Evolutionary conservation across 2,113 vertebrate genomes (phyloP), one percentile per base, ranked within the genome.

Genomic region (Collichthys lucidus): DNA sequence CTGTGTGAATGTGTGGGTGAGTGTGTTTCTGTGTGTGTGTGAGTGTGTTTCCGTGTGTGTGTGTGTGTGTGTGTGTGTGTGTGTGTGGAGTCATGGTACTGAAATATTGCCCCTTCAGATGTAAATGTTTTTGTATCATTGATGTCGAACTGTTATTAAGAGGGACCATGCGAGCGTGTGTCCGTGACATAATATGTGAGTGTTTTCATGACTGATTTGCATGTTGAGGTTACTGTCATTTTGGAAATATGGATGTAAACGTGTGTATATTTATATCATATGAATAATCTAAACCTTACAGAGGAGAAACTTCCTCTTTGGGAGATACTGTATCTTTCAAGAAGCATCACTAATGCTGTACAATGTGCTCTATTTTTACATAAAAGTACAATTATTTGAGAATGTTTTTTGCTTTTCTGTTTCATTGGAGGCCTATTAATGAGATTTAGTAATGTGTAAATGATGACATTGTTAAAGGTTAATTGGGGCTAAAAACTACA

Each of bases 191-290:
- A 19, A 59, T 67, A 47, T 76, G 35, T 57, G 24, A 22, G 74
- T 67, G 49, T 82, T 80, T 82, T 82, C 40, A 74, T 86, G 81
- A 65, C 65, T 80, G 83, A 87, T 47, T 29, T 62, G 80, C 90
- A 89, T 87, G 84, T 77, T 63, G 71, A 65, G 71, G 44, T 87
- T 60, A 35, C 40, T 83, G 63, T 87, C 60, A 62, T 67, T 79
- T 88, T 74, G 74, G 72, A 77, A 80, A 66, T 71, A 44, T 77
- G 62, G 55, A 70, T 77, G 63, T 75, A 49, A 49, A 70, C 80
- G 5, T 84, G 69, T 89, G 83, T 73, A 70, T 94, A 92, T 95
- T 93, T 93, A 92, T 92, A 90, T 86, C 47, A 16, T 80, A 70
- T 35, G 76, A 65, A 75, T 85, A 47, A 77, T 87, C 73, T 40